phyloP scores from a whole-genome alignment of 2,888 invertebrate genomes.

The Noctua pronuba region DNA sequence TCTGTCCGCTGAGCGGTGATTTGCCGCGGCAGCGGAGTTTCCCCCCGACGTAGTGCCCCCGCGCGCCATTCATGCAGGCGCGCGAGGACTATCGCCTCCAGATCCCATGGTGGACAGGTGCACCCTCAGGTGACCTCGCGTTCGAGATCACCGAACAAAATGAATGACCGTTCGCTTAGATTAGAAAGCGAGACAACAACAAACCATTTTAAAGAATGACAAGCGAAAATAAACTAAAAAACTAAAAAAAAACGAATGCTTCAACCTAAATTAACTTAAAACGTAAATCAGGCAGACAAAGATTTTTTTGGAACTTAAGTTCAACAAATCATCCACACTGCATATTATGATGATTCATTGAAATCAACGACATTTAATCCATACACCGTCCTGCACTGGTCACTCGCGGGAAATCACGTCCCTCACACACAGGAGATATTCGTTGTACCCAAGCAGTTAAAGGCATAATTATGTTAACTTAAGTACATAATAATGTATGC shows the following conservation, averaged over 20 bases:
- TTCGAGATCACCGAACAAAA: not conserved
- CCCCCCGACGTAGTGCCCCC: no score
- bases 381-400: not conserved
- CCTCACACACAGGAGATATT: not conserved
- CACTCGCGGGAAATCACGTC: not conserved
- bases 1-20: no score
- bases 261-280: not conserved
- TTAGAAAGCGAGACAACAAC: not conserved
- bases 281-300: not conserved
- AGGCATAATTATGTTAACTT: no score
- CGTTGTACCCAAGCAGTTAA: not conserved
- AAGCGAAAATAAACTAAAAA: not conserved
- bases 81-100: no score
- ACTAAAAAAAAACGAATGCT: not conserved
- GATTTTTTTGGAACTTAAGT: not conserved
- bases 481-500: no score
- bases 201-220: not conserved
- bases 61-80: no score
- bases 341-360: not conserved
- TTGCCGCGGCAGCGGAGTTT: no score
- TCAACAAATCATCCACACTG: not conserved
- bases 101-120: no score
- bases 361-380: not conserved
- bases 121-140: not conserved
- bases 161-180: not conserved